These are phyloP conservation scores for Pangasianodon gigas DNA, from an alignment of 2,113 vertebrate species.

Conservation along the genomic window DNA sequence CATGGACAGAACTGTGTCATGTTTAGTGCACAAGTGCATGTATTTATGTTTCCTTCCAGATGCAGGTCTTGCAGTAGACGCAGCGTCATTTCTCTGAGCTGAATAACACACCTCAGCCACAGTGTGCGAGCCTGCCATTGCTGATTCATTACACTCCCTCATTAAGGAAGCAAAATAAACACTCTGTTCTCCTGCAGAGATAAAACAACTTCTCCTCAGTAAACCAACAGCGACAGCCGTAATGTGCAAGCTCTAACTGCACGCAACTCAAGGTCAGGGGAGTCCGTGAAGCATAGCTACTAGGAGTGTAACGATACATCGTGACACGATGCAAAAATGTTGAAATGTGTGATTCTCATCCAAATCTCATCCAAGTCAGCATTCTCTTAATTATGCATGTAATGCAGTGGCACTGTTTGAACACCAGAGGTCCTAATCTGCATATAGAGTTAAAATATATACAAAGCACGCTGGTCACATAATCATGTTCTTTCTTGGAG, in stretches of 20 bases:
- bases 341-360: too few species aligned
- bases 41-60: not conserved
- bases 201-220: not conserved
- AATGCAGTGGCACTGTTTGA: too few species aligned
- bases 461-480: too few species aligned
- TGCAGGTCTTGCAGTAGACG: too few species aligned
- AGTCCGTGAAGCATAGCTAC: not conserved
- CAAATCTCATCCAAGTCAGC: too few species aligned
- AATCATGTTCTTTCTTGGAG: too few species aligned
- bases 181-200: not conserved
- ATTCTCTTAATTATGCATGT: not conserved
- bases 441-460: too few species aligned
- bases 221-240: not conserved
- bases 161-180: slow-evolving; percentile 27
- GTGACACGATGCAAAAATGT: too few species aligned
- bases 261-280: too few species aligned
- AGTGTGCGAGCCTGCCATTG: not conserved
- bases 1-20: not conserved
- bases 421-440: too few species aligned
- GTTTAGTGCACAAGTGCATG: not conserved
- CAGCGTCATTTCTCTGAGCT: not conserved
- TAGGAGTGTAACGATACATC: not conserved
- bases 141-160: slow-evolving; percentile 14
- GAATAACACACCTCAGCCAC: not conserved
- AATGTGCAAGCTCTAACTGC: not conserved